Percentiles rank a stretch among this genome's conserved stretches.
Conservation (phyloP, 2,797 vertebrate genomes). For the Pangasius macronema region DNA sequence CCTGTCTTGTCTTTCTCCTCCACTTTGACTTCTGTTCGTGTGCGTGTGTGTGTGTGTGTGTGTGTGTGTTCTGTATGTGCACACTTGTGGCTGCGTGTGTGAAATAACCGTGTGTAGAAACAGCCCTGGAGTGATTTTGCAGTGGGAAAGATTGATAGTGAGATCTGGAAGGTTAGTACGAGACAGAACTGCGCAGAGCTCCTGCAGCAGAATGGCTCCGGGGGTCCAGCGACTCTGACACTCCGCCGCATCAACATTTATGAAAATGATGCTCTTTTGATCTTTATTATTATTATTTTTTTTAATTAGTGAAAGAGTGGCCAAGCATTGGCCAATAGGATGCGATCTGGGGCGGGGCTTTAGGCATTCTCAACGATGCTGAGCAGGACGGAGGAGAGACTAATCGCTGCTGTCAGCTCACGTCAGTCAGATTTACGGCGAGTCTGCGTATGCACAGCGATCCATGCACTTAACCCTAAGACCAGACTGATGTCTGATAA, state of each 20-base stretch:
- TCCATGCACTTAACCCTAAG: neutral
- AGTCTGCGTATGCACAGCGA: neutral
- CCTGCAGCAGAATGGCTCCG: conserved; percentile 25
- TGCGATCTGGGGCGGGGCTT: neutral
- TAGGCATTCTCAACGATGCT: neutral
- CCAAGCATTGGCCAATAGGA: neutral
- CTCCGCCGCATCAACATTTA: neutral
- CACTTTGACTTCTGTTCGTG: conserved; percentile 61
- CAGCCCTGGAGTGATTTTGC: conserved; percentile 98
- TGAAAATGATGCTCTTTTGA: neutral
- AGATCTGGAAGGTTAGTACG: conserved; percentile 86
- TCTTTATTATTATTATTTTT: neutral
- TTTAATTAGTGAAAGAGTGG: neutral
- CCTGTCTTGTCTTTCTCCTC: conserved; percentile 78
- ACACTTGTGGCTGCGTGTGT: conserved; percentile 53
- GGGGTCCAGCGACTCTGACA: neutral
- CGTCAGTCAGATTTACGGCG: neutral
- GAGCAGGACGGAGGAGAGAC: neutral
- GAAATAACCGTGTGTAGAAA: conserved; percentile 90
- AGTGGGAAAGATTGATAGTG: conserved; percentile 99
- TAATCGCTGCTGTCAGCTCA: neutral
- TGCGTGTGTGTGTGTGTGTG: conserved; percentile 29
- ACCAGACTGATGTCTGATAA: neutral
- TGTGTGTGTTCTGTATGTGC: conserved; percentile 49
- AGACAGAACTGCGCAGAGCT: conserved; percentile 26